Conservation (phyloP, 2,888 invertebrate genomes). For the Timema cristinae region DNA sequence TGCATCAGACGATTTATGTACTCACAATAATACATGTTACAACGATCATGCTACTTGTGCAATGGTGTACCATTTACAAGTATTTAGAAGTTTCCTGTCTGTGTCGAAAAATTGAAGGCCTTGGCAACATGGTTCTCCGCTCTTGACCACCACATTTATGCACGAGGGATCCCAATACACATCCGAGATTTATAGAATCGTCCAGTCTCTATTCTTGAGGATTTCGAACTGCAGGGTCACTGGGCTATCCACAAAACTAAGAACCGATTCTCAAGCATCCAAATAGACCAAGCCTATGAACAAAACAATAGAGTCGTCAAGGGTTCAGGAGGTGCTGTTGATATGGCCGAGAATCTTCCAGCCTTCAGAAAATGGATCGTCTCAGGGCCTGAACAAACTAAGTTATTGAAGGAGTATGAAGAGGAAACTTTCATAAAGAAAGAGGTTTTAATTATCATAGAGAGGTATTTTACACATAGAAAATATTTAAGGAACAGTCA, state of each 20-base stretch:
- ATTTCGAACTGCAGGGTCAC: neutral
- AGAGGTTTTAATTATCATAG: neutral
- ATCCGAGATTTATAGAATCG: conserved; percentile 4
- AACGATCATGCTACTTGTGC: no score
- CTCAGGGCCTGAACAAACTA: no score
- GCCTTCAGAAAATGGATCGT: no score
- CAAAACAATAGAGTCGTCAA: neutral
- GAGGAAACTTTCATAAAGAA: neutral
- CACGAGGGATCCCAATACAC: neutral
- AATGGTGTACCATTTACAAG: no score
- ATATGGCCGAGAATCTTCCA: neutral
- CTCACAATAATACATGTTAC: no score
- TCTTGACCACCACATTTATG: no score
- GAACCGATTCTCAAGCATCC: no score
- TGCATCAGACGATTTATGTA: no score
- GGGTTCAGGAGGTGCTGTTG: conserved; percentile 8
- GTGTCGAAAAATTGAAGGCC: no score
- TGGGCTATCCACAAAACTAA: conserved; percentile 3
- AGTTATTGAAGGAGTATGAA: conserved; percentile 18
- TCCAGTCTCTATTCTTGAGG: neutral
- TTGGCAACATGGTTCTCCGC: no score
- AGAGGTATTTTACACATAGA: neutral
- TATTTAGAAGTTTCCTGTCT: no score
- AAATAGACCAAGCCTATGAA: no score
- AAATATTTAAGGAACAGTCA: neutral